A percentile compares a stretch with the other conserved stretches of the same genome.
phyloP scores from a whole-genome alignment of 2,797 vertebrate genomes.

The Octomys mimax region DNA sequence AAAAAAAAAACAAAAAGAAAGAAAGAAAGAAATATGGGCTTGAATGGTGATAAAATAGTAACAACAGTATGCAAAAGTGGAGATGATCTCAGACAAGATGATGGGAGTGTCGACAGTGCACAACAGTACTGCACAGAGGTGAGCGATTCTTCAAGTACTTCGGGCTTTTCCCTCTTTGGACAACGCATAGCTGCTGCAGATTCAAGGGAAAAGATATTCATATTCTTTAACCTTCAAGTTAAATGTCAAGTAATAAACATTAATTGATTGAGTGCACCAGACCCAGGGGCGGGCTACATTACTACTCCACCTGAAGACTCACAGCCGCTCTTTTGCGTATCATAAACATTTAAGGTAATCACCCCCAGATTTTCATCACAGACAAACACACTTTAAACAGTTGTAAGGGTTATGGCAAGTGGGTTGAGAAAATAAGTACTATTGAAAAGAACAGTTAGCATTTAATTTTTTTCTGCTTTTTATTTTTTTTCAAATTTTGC shows the following conservation, averaged over 20 bases:
- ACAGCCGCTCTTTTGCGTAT: neutral
- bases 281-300: neutral
- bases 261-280: neutral
- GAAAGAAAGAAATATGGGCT: neutral
- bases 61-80: neutral
- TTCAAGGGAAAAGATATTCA: constrained; percentile 34
- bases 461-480: too few relatives aligned
- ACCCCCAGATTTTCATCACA: neutral
- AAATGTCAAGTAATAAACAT: neutral
- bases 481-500: too few relatives aligned
- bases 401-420: neutral
- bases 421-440: neutral
- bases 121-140: neutral
- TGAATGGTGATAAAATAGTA: neutral
- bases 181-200: neutral
- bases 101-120: too few relatives aligned
- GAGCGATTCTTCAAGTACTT: neutral
- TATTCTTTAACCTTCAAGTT: neutral
- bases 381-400: neutral
- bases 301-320: neutral
- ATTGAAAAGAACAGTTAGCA: too few relatives aligned
- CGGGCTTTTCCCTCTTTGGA: neutral
- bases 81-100: neutral
- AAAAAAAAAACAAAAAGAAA: neutral
- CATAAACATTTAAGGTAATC: neutral